Percentiles rank a stretch among this genome's conserved stretches.
Evolutionary conservation across 2,797 vertebrate genomes (phyloP).

Genomic region (Silurus aristotelis): DNA sequence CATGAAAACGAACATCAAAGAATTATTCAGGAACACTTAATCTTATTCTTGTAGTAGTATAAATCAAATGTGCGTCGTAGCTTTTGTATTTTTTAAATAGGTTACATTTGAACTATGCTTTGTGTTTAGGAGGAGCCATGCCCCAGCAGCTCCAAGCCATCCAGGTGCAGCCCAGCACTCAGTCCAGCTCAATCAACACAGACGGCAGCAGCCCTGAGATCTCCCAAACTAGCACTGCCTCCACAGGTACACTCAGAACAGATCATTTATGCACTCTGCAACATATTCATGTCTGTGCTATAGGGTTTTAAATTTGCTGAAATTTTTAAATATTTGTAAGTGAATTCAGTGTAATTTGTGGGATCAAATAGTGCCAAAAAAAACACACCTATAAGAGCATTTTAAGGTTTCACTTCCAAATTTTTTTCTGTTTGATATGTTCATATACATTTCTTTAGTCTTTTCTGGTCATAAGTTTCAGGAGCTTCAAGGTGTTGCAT

Average conservation of each 20-base stretch:
- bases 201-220: conserved; percentile 90
- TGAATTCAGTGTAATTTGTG: not conserved
- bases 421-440: not conserved
- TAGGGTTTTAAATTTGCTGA: not conserved
- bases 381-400: not conserved
- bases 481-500: not conserved
- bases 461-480: not conserved
- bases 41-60: not conserved
- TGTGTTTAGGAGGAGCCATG: conserved; percentile 80
- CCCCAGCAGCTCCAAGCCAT: conserved; percentile 95
- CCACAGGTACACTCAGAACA: conserved; percentile 80
- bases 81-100: not conserved
- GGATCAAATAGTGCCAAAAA: not conserved
- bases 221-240: conserved; percentile 88
- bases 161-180: conserved; percentile 89
- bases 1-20: not conserved
- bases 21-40: not conserved
- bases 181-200: conserved; percentile 80
- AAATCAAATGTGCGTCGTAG: not conserved
- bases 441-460: no score
- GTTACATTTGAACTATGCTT: not conserved
- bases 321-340: not conserved
- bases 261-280: not conserved
- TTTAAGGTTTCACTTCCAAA: no score
- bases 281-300: not conserved